Percentiles rank a stretch among this genome's conserved stretches.
These are phyloP conservation scores for Diaprepes abbreviatus DNA, from an alignment of 2,888 invertebrate species.

Conservation along the genomic window DNA sequence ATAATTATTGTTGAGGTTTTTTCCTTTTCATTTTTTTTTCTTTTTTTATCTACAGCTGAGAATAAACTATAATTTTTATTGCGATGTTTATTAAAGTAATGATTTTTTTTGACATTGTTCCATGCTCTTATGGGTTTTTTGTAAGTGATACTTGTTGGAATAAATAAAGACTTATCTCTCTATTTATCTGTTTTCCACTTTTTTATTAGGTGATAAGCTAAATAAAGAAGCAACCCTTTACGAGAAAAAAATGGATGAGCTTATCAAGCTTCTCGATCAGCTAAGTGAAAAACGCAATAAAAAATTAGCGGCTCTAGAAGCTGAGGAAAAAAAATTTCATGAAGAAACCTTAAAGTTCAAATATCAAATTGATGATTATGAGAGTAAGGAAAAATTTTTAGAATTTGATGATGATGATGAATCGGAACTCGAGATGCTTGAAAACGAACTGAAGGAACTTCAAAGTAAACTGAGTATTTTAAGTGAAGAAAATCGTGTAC, in stretches of 20 bases:
- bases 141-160: no score
- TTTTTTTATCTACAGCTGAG: no score
- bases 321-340: not conserved
- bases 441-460: slow-evolving; percentile 19
- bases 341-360: not conserved
- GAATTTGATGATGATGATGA: not conserved
- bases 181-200: not conserved
- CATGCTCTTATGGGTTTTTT: no score
- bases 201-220: not conserved
- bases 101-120: no score
- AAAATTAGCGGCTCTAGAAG: not conserved
- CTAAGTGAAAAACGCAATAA: slow-evolving; percentile 14
- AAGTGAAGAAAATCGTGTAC: not conserved
- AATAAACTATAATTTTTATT: no score
- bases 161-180: no score
- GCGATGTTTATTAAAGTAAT: no score
- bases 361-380: not conserved
- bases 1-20: no score
- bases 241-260: slow-evolving; percentile 13
- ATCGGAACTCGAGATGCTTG: not conserved
- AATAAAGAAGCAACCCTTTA: not conserved
- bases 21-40: no score
- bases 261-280: not conserved
- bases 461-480: slow-evolving; percentile 12
- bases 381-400: not conserved